Percentiles rank a stretch among this genome's conserved stretches.
These are phyloP conservation scores for Augochlora pura DNA, from an alignment of 1,140 invertebrate genomes.

Conservation along the genomic window DNA sequence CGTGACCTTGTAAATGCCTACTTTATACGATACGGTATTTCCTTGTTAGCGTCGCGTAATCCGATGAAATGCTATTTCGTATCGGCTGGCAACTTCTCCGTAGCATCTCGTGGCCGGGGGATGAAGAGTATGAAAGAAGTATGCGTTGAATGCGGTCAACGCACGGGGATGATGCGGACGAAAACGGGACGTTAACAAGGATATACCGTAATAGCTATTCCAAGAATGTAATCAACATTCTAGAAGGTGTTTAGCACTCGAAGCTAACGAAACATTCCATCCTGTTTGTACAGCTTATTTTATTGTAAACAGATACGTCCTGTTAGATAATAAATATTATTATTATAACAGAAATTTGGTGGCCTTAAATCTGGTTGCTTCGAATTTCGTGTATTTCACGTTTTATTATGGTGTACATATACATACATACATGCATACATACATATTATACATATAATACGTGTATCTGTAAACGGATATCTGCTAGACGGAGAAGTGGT, in stretches of 20 bases:
- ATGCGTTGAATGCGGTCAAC: too few species aligned
- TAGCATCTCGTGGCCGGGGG: too few species aligned
- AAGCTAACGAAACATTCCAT: conserved; percentile 64
- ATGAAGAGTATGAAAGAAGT: too few species aligned
- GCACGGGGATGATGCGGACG: too few species aligned
- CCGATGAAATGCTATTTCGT: too few species aligned
- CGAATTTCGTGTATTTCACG: conserved; percentile 24
- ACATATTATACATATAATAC: background rate
- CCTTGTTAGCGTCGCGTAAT: too few species aligned
- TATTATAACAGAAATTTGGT: conserved; percentile 61
- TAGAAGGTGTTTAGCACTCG: conserved; percentile 47
- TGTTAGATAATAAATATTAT: conserved; percentile 65
- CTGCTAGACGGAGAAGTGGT: background rate
- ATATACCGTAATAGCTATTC: conserved; percentile 44
- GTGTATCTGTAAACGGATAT: conserved; percentile 43
- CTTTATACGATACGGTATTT: conserved; percentile 44
- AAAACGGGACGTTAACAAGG: too few species aligned
- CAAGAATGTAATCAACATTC: conserved; percentile 52
- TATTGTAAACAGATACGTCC: conserved; percentile 65
- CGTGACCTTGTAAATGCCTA: conserved; percentile 53
- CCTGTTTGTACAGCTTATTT: conserved; percentile 68
- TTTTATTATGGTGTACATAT: conserved; percentile 18
- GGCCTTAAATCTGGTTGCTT: conserved; percentile 62
- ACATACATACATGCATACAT: background rate
- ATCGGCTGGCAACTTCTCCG: too few species aligned